Conservation (phyloP, 2,113 vertebrate genomes). For the Chamaea fasciata region DNA sequence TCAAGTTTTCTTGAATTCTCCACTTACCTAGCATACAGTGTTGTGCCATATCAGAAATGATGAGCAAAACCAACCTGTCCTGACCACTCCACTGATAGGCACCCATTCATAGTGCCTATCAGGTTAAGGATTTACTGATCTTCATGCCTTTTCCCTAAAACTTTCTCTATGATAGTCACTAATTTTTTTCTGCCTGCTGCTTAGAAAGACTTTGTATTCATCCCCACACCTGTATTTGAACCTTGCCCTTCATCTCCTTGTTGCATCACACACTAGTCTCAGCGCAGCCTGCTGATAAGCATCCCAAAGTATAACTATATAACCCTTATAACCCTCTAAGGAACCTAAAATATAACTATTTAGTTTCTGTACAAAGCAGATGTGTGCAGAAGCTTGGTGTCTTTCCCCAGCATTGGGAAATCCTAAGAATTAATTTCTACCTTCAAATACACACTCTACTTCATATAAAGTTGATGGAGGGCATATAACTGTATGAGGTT, state of each 20-base stretch:
- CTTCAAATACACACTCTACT: not conserved
- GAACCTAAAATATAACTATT: not conserved
- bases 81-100: not conserved
- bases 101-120: not conserved
- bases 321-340: not conserved
- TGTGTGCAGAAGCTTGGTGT: not conserved
- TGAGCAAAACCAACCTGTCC: not conserved
- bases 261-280: not conserved
- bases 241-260: not conserved
- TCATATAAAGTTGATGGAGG: not conserved
- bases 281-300: not conserved
- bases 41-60: not conserved
- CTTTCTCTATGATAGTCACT: not conserved
- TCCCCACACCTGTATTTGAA: not conserved
- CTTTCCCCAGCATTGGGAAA: not conserved
- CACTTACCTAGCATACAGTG: not conserved
- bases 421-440: not conserved
- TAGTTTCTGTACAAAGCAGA: not conserved
- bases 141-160: not conserved
- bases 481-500: not conserved
- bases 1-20: fast-evolving
- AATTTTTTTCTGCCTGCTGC: not conserved
- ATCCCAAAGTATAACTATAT: not conserved
- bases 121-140: not conserved
- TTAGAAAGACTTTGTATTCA: not conserved